These are phyloP conservation scores for Puffinus mauretanicus DNA, from an alignment of 2,113 vertebrate genomes.

Conservation along the genomic window DNA sequence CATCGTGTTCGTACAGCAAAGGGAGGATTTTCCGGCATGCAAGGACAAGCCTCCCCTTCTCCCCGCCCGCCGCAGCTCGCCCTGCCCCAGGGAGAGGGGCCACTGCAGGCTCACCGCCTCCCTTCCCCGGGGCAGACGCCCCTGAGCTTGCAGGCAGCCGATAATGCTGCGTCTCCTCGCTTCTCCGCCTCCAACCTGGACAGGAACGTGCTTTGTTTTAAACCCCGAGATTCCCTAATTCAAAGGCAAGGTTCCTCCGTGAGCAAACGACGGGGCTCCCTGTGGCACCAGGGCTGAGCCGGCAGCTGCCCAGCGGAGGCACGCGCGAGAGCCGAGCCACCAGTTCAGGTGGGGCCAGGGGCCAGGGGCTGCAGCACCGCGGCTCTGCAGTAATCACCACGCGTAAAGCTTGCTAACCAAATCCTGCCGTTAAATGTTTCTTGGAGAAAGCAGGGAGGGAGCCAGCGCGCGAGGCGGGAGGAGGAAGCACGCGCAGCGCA, in stretches of 20 bases:
- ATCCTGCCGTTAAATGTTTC: not conserved
- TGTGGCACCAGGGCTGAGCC: not conserved
- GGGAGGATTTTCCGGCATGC: not conserved
- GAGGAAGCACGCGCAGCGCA: accelerated
- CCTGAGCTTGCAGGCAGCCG: not conserved
- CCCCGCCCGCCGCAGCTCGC: not conserved
- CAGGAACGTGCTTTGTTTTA: not conserved
- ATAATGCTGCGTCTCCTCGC: not conserved
- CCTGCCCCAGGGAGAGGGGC: not conserved
- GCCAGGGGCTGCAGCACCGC: not conserved
- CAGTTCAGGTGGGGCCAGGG: not conserved
- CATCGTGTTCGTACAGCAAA: not conserved
- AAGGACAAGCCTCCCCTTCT: not conserved
- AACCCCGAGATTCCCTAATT: accelerated
- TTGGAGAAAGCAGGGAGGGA: not conserved
- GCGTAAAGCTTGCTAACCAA: not conserved
- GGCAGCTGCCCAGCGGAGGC: not conserved
- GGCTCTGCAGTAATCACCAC: accelerated
- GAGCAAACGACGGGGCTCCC: not conserved
- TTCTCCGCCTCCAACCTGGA: not conserved
- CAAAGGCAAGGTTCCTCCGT: not conserved
- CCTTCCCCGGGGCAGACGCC: not conserved
- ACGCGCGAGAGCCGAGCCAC: not conserved
- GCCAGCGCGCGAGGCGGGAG: not conserved
- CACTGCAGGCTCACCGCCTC: not conserved